Evolutionary conservation across 2,797 vertebrate species (phyloP).

Genomic region (Gymnothorax javanicus): DNA sequence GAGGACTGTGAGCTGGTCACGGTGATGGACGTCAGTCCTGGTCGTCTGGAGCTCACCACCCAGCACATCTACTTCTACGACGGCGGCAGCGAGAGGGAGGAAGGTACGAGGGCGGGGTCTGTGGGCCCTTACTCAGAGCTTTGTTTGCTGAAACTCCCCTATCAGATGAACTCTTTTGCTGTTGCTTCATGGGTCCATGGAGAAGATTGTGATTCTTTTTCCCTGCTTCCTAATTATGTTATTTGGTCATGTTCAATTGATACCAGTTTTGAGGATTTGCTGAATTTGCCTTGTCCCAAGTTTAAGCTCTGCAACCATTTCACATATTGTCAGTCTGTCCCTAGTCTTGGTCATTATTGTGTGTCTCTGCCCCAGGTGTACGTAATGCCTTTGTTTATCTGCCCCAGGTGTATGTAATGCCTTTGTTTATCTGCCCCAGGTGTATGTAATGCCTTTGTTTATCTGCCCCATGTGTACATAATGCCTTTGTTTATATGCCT

Average conservation of each 20-base stretch:
- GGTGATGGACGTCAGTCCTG: constrained; percentile 86
- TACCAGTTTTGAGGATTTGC: background rate
- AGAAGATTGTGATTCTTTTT: background rate
- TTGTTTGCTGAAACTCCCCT: background rate
- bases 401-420: too few relatives aligned
- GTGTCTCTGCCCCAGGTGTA: background rate
- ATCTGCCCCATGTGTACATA: too few relatives aligned
- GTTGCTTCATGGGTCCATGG: background rate
- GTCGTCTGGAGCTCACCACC: constrained; percentile 92
- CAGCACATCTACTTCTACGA: constrained; percentile 96
- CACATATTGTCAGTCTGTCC: too few relatives aligned
- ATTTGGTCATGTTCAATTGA: constrained; percentile 60
- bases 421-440: too few relatives aligned
- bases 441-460: too few relatives aligned
- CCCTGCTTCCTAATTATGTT: constrained; percentile 75
- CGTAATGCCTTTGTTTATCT: background rate
- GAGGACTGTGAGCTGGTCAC: constrained; percentile 96
- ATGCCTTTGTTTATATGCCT: too few relatives aligned
- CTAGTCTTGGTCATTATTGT: too few relatives aligned
- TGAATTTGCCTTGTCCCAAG: background rate
- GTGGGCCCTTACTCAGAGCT: background rate
- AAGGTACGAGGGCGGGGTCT: constrained; percentile 69
- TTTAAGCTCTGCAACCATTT: too few relatives aligned
- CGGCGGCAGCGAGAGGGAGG: constrained; percentile 91
- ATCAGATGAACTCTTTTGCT: background rate